Base-by-base conservation (phyloP, 1,140 invertebrate genomes). In the Rhagoletis pomonella region DNA sequence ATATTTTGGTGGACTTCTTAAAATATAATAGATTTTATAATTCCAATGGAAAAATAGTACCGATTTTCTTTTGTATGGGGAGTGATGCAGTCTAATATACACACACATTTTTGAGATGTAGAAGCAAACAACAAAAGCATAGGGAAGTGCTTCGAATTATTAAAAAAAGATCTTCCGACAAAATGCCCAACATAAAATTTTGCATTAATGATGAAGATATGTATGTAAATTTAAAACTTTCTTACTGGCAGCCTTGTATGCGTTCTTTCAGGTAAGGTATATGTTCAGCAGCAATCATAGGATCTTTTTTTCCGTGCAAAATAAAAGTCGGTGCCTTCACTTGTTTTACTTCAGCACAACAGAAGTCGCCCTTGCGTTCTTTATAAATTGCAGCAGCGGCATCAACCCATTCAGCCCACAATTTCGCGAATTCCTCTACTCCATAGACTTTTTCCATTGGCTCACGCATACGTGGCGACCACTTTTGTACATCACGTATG, bases 301-400 rank as follows among this genome's bases (percentile, higher is more conserved):
- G 94, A 94, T 98, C 97, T 91, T 97, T 97, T 69, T 95, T 94
- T 1, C 97, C 97, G 91, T 98, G 96, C 50, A 98, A 89, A 88
- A 98, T 96, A 9, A 97, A 95, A 14, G 96, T 97, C 1, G 96
- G 96, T 89, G 96, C 97, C 59, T 94, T 93, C 88, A 96, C 95
- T 90, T 96, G 94, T 1, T 94, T 90, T 3, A 98, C 89, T 4
- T 94, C 90, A 1, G 94, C 90, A 86, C 95, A 95, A 91, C 97
- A 98, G 88, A 98, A 95, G 90, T 98, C 94, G 1, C 96, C 97
- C 5, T 95, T 92, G 4, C 94, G 93, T 59, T 94, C 91, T 47
- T 95, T 91, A 60, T 93, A 95, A 65, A 97, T 94, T 17, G 90
- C 89, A n/a, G 89, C 90, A 89, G 96, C 94, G 0, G 94, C 94